Percentiles rank a stretch among this genome's conserved stretches.
phyloP scores from a whole-genome alignment of 2,113 vertebrate species.

The Pteronura brasiliensis region DNA sequence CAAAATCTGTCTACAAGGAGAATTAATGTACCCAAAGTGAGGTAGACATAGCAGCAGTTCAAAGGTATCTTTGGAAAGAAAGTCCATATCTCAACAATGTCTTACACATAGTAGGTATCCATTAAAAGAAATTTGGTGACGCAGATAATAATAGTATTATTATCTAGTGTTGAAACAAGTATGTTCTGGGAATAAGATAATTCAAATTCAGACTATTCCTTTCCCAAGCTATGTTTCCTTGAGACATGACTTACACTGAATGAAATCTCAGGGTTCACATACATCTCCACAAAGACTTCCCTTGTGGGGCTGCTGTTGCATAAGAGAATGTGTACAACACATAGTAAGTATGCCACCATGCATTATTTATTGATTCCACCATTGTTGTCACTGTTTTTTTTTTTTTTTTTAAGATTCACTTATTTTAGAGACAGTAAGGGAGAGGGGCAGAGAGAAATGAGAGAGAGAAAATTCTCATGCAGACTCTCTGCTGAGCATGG shows the following conservation, averaged over 20 bases:
- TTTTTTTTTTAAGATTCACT: background rate
- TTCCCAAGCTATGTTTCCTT: background rate
- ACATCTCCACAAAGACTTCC: background rate
- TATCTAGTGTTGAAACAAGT: background rate
- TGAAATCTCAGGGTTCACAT: background rate
- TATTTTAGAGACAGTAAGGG: background rate
- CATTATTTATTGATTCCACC: background rate
- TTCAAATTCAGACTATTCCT: background rate
- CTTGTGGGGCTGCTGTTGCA: background rate
- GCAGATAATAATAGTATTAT: background rate
- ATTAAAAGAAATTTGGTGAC: background rate
- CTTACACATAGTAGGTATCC: background rate
- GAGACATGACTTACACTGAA: background rate
- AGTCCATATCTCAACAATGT: background rate
- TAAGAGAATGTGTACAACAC: background rate
- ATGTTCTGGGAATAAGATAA: background rate
- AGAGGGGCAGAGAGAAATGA: background rate
- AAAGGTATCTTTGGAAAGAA: background rate
- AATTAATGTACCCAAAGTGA: slow-evolving; percentile 35
- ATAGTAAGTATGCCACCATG: rapidly evolving
- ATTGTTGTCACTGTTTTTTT: background rate
- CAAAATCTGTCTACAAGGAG: slow-evolving; percentile 18
- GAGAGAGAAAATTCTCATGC: background rate
- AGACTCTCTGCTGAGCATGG: background rate
- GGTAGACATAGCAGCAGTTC: background rate